phyloP scores from a whole-genome alignment of 23 tunicate species.

The Trididemnum clinides region DNA sequence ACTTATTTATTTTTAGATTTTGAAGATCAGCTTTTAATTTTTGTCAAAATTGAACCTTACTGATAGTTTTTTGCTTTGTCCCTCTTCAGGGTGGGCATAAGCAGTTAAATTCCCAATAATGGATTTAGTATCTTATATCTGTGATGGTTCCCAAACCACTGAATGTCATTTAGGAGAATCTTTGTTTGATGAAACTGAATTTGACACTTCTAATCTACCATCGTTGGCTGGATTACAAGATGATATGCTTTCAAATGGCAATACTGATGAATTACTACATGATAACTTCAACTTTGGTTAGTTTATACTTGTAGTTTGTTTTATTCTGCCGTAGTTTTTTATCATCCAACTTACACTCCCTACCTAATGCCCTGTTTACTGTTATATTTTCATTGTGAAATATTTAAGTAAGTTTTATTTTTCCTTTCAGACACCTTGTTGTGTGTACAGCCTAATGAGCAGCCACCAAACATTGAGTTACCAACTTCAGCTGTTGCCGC shows the following conservation, averaged over 20 bases:
- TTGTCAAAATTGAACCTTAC: too few relatives aligned
- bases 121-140: slow-evolving; percentile 38
- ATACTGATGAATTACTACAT: neutral
- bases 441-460: slow-evolving; percentile 4
- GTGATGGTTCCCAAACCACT: neutral
- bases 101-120: neutral
- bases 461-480: slow-evolving; percentile 37
- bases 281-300: slow-evolving; percentile 3
- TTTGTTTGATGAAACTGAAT: slow-evolving; percentile 18
- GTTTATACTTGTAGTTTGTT: neutral
- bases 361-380: too few relatives aligned
- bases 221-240: neutral
- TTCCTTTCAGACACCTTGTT: neutral
- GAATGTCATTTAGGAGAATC: neutral
- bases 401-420: too few relatives aligned
- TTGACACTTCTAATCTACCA: neutral
- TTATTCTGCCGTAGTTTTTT: too few relatives aligned
- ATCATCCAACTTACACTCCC: too few relatives aligned
- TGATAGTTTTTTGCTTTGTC: neutral
- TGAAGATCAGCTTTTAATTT: too few relatives aligned
- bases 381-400: too few relatives aligned
- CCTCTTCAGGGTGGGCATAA: neutral
- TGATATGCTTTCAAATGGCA: neutral
- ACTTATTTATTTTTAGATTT: too few relatives aligned
- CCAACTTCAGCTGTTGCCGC: slow-evolving; percentile 46